Conservation (phyloP, 2,113 vertebrate species). For the Charina bottae region DNA sequence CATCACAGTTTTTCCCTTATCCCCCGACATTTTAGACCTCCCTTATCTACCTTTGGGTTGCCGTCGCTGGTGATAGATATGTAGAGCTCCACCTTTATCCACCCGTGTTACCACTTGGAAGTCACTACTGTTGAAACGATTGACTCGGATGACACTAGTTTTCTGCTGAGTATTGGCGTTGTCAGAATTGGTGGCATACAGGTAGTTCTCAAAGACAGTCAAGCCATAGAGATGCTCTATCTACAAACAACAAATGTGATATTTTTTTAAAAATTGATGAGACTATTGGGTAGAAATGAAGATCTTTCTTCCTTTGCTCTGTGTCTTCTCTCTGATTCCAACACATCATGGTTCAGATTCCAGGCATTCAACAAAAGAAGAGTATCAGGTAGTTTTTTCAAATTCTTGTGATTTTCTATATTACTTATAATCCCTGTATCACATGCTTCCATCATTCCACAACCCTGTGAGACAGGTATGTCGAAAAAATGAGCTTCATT, state of each 20-base stretch:
- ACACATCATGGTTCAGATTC: not conserved
- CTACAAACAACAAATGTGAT: conserved; percentile 64
- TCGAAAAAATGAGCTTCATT: not conserved
- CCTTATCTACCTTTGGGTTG: conserved; percentile 86
- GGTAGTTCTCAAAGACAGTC: conserved; percentile 96
- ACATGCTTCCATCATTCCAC: not conserved
- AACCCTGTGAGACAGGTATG: not conserved
- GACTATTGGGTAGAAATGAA: not conserved
- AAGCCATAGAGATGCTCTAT: conserved; percentile 93
- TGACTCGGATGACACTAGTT: conserved; percentile 94
- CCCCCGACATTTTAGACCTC: accelerated
- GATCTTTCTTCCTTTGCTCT: not conserved
- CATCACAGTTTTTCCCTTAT: not conserved
- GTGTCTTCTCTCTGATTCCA: too few relatives aligned
- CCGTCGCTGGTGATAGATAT: conserved; percentile 94
- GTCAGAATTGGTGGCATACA: conserved; percentile 95
- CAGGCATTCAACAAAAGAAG: not conserved
- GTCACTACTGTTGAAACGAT: conserved; percentile 95
- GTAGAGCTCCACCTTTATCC: conserved; percentile 90
- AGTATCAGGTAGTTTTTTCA: not conserved
- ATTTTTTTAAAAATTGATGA: not conserved
- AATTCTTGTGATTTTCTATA: not conserved
- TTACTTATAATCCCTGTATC: not conserved
- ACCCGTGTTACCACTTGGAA: conserved; percentile 93
- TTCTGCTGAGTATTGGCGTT: conserved; percentile 95